Conservation (phyloP, 1,140 invertebrate genomes). For the Brachionus koreanus region DNA sequence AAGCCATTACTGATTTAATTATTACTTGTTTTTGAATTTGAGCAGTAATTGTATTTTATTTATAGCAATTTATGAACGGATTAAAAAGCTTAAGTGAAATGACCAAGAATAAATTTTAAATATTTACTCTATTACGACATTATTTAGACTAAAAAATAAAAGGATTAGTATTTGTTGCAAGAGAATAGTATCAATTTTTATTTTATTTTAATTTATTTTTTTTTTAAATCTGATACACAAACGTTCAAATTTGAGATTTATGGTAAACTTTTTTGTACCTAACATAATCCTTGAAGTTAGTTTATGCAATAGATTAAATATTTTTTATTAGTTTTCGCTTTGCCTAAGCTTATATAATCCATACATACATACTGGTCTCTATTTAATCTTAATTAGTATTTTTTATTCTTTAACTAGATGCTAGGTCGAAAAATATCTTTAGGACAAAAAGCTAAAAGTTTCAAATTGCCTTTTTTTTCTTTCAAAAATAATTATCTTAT, state of each 20-base stretch:
- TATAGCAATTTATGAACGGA: not conserved
- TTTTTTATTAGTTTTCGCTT: not conserved
- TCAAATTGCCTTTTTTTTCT: too few relatives aligned
- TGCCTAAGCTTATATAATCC: not conserved
- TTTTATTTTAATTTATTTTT: too few relatives aligned
- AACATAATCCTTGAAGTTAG: constrained; percentile 11
- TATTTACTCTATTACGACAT: not conserved
- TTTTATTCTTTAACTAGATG: too few relatives aligned
- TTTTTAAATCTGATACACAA: not conserved
- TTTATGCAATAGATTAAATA: constrained; percentile 9
- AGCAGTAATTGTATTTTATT: not conserved
- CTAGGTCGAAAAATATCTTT: too few relatives aligned
- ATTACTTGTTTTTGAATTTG: not conserved
- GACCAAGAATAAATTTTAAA: not conserved
- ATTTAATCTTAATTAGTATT: too few relatives aligned
- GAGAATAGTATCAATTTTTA: not conserved
- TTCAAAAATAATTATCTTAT: too few relatives aligned
- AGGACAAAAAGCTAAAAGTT: too few relatives aligned
- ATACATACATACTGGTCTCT: not conserved
- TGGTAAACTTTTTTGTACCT: not conserved
- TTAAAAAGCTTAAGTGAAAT: not conserved
- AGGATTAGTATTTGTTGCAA: not conserved
- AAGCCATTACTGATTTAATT: not conserved
- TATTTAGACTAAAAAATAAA: not conserved
- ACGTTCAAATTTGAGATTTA: not conserved